Conservation (phyloP, 2,797 vertebrate species). For the Acipenser transmontanus region DNA sequence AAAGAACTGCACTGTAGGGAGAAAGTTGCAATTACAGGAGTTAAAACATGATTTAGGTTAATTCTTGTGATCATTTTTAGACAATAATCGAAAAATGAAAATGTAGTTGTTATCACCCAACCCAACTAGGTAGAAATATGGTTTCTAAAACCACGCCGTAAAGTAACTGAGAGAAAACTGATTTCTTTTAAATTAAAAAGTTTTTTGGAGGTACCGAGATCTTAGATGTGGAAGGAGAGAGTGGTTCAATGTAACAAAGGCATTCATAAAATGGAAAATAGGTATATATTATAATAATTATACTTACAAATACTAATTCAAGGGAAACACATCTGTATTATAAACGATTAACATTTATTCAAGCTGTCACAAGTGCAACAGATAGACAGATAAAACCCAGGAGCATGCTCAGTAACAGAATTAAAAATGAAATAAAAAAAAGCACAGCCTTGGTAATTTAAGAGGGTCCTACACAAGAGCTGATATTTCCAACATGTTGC, state of each 20-base stretch:
- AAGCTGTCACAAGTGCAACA: conserved; percentile 1
- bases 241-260: not conserved
- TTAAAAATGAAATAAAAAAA: not conserved
- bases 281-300: not conserved
- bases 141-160: too few species aligned
- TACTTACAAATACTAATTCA: too few species aligned
- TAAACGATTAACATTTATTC: conserved; percentile 3
- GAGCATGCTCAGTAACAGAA: not conserved
- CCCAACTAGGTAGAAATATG: too few species aligned
- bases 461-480: not conserved
- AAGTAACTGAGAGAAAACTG: not conserved
- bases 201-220: not conserved
- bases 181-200: not conserved
- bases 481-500: not conserved
- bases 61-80: too few species aligned
- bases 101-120: too few species aligned
- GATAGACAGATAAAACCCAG: conserved; percentile 1
- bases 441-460: not conserved
- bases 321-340: not conserved
- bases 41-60: too few species aligned
- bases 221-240: not conserved
- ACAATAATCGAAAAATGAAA: too few species aligned
- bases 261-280: not conserved
- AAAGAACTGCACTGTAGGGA: too few species aligned
- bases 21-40: too few species aligned